Conservation (phyloP, 2,888 invertebrate genomes). For the Pharmacophagus antenor region DNA sequence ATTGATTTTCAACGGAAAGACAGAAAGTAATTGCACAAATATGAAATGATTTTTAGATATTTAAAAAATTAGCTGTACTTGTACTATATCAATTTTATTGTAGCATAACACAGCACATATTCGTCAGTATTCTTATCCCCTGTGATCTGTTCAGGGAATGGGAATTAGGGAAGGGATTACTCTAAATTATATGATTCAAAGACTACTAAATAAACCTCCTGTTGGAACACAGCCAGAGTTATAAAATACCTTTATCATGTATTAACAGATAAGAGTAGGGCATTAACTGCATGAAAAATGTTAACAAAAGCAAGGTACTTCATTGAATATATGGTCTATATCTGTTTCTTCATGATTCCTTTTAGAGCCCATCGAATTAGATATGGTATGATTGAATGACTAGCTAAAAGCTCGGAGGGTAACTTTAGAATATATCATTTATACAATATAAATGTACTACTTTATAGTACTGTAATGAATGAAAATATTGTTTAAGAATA, state of each 20-base stretch:
- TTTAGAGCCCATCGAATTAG: neutral
- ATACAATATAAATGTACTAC: neutral
- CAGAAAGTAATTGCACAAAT: neutral
- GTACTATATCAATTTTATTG: neutral
- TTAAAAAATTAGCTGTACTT: too few species aligned
- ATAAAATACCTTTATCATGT: neutral
- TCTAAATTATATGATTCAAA: neutral
- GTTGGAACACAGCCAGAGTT: neutral
- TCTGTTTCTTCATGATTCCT: neutral
- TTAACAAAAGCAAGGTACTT: neutral
- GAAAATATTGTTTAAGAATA: neutral
- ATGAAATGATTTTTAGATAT: neutral
- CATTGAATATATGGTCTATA: neutral
- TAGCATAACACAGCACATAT: neutral
- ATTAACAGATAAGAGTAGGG: neutral
- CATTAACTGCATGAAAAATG: neutral
- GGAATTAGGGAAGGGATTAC: neutral
- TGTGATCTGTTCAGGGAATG: neutral
- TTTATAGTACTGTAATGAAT: too few species aligned
- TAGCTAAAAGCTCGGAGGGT: neutral
- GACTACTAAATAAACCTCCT: neutral
- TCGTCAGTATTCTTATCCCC: neutral
- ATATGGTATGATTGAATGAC: neutral
- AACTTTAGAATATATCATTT: neutral
- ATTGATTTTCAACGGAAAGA: neutral